A percentile compares a stretch with the other conserved stretches of the same genome.
These are phyloP conservation scores for Petrocephalus sullivani DNA, from an alignment of 2,797 vertebrate species.

Conservation along the genomic window DNA sequence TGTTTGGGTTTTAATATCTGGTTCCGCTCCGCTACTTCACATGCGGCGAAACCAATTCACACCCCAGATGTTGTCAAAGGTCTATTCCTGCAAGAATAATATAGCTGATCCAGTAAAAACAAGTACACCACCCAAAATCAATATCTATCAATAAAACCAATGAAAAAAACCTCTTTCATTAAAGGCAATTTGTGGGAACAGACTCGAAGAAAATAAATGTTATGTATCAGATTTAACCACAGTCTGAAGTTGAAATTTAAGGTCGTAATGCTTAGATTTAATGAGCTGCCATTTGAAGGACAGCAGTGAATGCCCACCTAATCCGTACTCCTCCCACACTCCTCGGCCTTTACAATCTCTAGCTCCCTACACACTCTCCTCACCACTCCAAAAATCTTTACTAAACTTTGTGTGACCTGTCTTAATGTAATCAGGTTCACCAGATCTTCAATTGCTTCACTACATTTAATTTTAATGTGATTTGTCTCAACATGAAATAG, in stretches of 20 bases:
- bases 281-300: background rate
- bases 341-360: background rate
- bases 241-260: background rate
- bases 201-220: background rate
- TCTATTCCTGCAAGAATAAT: conserved; percentile 1
- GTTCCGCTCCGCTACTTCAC: background rate
- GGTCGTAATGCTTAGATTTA: background rate
- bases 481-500: no score
- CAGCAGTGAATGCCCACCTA: background rate
- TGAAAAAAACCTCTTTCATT: background rate
- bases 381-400: background rate
- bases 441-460: no score
- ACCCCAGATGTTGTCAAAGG: conserved; percentile 2
- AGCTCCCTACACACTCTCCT: background rate
- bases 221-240: background rate
- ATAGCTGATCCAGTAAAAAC: conserved; percentile 2
- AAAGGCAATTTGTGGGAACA: background rate
- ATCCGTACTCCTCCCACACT: background rate
- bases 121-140: background rate
- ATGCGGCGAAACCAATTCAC: background rate
- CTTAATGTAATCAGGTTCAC: background rate
- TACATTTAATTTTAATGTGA: no score
- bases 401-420: background rate
- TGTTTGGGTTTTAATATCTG: background rate
- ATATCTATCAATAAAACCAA: background rate